Percentiles rank a stretch among this genome's conserved stretches.
These are phyloP conservation scores for Ateles fusciceps DNA, from an alignment of 2,797 vertebrate species.

Conservation along the genomic window DNA sequence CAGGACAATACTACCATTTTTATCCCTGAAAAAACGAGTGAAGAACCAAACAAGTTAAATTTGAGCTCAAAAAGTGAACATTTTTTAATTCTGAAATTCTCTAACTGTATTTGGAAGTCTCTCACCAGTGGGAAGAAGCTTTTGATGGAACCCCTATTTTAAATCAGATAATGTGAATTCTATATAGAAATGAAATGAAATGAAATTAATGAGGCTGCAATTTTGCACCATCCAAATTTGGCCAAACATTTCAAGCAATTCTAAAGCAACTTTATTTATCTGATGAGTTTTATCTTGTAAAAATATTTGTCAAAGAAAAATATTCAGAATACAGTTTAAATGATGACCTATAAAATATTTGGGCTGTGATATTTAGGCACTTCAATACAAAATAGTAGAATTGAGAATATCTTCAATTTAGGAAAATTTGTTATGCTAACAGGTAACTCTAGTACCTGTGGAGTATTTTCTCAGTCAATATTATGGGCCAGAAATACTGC, in stretches of 20 bases:
- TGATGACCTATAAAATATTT: background rate
- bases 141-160: background rate
- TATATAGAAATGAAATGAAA: background rate
- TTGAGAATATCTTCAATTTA: background rate
- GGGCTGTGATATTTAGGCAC: background rate
- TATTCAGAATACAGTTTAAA: background rate
- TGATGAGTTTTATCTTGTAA: conserved; percentile 14
- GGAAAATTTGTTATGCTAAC: background rate
- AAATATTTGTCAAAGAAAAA: background rate
- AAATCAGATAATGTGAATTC: conserved; percentile 20
- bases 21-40: background rate
- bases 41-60: background rate
- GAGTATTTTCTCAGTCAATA: background rate
- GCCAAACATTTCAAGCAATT: background rate
- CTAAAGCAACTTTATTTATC: background rate
- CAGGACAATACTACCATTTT: background rate
- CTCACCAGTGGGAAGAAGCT: background rate
- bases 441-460: background rate
- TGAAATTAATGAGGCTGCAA: background rate
- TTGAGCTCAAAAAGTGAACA: background rate
- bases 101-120: background rate
- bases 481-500: background rate
- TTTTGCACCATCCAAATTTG: conserved; percentile 3
- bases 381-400: background rate
- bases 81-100: background rate